phyloP scores from a whole-genome alignment of 2,797 vertebrate genomes.

The Prunella strophiata region DNA sequence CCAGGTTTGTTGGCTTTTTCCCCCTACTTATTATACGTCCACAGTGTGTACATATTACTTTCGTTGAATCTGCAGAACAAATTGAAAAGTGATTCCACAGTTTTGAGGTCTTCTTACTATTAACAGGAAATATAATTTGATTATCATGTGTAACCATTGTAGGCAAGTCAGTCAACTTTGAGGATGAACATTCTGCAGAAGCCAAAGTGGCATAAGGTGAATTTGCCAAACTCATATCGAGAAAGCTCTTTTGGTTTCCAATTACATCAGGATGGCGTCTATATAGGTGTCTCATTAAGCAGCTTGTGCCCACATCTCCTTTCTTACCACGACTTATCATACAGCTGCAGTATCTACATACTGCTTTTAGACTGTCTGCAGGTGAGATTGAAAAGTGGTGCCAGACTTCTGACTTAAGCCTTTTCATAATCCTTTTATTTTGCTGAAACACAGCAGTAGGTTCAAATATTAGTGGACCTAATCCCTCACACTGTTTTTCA shows the following conservation, averaged over 20 bases:
- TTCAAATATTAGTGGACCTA: conserved; percentile 66
- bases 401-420: conserved; percentile 96
- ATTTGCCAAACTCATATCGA: conserved; percentile 81
- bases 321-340: conserved; percentile 93
- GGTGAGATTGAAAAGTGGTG: conserved; percentile 96
- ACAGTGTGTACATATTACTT: conserved; percentile 97
- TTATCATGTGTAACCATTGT: conserved; percentile 77
- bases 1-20: conserved; percentile 97
- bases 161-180: conserved; percentile 80
- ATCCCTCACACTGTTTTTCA: conserved; percentile 78
- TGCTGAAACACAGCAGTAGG: conserved; percentile 88
- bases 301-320: conserved; percentile 94
- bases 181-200: conserved; percentile 81
- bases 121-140: conserved; percentile 81
- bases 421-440: conserved; percentile 93
- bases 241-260: conserved; percentile 88
- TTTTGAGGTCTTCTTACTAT: conserved; percentile 98
- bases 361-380: conserved; percentile 91
- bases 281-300: conserved; percentile 94
- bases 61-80: conserved; percentile 92
- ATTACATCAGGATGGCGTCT: conserved; percentile 91
- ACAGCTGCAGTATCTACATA: conserved; percentile 93
- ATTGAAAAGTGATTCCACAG: conserved; percentile 98
- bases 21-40: conserved; percentile 96
- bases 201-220: conserved; percentile 83